Base-by-base conservation (phyloP, 2,888 invertebrate genomes). In the Cheilosia scutellata region DNA sequence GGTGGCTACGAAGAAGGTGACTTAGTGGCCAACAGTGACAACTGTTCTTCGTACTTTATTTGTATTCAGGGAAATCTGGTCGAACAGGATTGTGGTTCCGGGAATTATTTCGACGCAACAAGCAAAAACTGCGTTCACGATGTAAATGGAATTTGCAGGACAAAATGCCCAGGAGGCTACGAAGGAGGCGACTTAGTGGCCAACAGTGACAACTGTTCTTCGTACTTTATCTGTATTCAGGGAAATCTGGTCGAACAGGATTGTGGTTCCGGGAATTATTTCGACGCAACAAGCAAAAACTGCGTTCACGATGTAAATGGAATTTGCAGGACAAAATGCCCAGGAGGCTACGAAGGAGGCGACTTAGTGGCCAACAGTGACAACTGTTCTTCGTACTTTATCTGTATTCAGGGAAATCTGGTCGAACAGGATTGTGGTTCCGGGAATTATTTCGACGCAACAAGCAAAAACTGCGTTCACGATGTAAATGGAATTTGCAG, bases 401-500 rank as follows among this genome's bases (percentile, higher is more conserved):
- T 75, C 1, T 82, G 82, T 42, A 29, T 13, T 5, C 31, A 70
- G 1, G 76, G 82, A n/a, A 31, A 70, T 27, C 65, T 76, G 0
- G 11, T 63, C 0, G 71, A 20, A 4, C 37, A 42, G 0, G 44
- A 37, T 11, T 84, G 83, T 11, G 74, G 51, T 20, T 16, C 37
- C 5, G 77, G 83, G 11, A 63, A 79, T 5, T 55, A 60, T n/a
- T 84, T 79, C 20, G 62, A 84, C 55, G 33, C 4, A 1, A 42
- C 16, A 5, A 62, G 27, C 6, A 49, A 25, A 33, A 27, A 20
- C 2, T 84, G 83, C 33, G 47, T 55, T 3, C 33, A 5, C 1
- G 83, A 84, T 25, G n/a, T n/a, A 3, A 63, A 49, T 9, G 47
- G 63, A 2, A 49, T 58, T 2, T 88, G 88, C 44, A 80, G 87